Percentiles rank a stretch among this genome's conserved stretches.
phyloP scores from a whole-genome alignment of 1,140 invertebrate species.

The Copidosoma floridanum region DNA sequence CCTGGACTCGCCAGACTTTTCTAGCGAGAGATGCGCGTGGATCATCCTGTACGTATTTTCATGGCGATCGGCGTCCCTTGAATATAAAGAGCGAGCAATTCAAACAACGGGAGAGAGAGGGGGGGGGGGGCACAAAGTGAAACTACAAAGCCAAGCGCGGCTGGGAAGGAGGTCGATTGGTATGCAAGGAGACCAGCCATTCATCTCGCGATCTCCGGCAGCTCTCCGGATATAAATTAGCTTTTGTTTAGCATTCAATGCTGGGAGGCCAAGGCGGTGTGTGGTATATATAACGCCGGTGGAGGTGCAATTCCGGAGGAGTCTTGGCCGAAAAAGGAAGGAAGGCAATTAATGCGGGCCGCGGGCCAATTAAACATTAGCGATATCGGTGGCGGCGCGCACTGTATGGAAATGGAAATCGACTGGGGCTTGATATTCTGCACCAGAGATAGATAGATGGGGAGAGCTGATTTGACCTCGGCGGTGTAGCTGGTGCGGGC shows the following conservation, averaged over 20 bases:
- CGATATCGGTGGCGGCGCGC: conserved; percentile 22
- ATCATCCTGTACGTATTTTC: too few relatives aligned
- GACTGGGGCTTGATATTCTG: neutral
- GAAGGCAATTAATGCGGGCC: conserved; percentile 51
- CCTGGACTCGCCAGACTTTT: too few relatives aligned
- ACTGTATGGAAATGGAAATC: conserved; percentile 8
- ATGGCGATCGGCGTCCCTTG: too few relatives aligned
- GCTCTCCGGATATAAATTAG: conserved; percentile 57
- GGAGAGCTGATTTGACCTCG: too few relatives aligned
- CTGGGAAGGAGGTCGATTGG: too few relatives aligned
- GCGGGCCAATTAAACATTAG: conserved; percentile 51
- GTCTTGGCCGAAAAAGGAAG: conserved; percentile 35
- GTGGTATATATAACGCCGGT: conserved; percentile 31
- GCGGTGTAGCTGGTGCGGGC: too few relatives aligned
- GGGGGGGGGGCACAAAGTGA: too few relatives aligned
- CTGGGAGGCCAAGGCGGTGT: conserved; percentile 37
- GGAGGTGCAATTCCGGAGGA: conserved; percentile 32
- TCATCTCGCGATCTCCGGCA: conserved; percentile 55
- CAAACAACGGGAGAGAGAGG: too few relatives aligned
- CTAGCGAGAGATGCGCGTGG: too few relatives aligned
- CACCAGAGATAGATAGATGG: too few relatives aligned
- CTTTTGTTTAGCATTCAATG: conserved; percentile 60
- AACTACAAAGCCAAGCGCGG: too few relatives aligned
- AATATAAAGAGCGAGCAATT: too few relatives aligned
- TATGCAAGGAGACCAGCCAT: conserved; percentile 55